Conservation (phyloP, 2,797 vertebrate species). For the Falco concolor region DNA sequence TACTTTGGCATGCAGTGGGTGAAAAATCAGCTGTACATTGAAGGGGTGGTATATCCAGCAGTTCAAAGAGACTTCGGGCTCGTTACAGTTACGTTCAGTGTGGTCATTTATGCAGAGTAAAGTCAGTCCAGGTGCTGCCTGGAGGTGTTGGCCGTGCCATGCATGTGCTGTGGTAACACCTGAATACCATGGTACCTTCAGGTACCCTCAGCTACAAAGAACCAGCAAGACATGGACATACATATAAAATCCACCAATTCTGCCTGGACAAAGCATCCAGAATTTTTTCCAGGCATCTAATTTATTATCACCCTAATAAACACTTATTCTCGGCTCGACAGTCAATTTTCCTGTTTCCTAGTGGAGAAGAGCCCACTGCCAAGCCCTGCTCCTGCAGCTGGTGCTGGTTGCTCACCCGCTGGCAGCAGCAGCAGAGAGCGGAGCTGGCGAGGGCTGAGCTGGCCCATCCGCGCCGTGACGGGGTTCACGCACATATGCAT, state of each 20-base stretch:
- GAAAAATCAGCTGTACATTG: not conserved
- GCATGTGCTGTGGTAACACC: not conserved
- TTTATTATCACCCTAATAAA: not conserved
- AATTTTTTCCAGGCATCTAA: not conserved
- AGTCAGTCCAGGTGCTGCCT: not conserved
- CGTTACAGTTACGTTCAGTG: not conserved
- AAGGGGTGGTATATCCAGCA: not conserved
- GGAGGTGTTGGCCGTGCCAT: not conserved
- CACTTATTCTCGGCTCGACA: not conserved
- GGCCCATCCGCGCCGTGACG: fast-evolving
- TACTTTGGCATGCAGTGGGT: not conserved
- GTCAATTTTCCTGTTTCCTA: not conserved
- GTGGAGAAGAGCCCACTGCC: not conserved
- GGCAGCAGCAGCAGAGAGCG: not conserved
- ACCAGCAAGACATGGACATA: not conserved
- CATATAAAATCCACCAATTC: not conserved
- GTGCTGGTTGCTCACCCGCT: not conserved
- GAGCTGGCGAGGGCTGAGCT: not conserved
- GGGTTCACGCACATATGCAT: not conserved
- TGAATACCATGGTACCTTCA: fast-evolving
- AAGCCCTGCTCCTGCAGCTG: not conserved
- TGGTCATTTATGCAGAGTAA: not conserved
- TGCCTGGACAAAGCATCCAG: fast-evolving
- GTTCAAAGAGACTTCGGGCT: not conserved
- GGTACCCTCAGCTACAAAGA: not conserved